Percentiles rank a stretch among this genome's conserved stretches.
These are phyloP conservation scores for Chinchilla lanigera DNA, from an alignment of 2,113 vertebrate genomes.

Conservation along the genomic window DNA sequence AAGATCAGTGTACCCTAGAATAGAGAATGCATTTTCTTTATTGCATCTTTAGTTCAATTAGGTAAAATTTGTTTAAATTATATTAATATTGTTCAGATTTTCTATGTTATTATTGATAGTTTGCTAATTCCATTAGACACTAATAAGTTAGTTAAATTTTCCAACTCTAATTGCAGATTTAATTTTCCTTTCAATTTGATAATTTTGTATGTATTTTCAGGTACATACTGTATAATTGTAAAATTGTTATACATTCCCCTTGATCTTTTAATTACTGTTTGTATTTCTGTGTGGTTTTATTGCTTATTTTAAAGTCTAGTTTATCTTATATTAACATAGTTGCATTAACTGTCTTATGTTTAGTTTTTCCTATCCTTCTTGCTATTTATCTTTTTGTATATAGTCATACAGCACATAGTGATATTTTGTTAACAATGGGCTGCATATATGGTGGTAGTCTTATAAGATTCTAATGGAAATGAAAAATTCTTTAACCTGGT, in stretches of 20 bases:
- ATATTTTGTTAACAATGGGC: neutral
- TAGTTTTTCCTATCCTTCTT: neutral
- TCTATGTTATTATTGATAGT: neutral
- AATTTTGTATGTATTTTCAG: neutral
- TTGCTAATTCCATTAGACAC: neutral
- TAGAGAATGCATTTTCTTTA: neutral
- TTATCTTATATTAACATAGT: neutral
- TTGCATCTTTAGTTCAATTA: neutral
- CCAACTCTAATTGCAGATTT: neutral
- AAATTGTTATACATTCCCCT: neutral
- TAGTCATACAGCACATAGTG: neutral
- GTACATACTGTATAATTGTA: neutral
- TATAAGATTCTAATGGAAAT: neutral
- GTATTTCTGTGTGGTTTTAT: neutral
- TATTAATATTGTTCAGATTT: neutral
- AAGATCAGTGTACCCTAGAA: neutral
- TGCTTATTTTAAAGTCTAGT: constrained; percentile 5
- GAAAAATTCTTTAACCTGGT: neutral
- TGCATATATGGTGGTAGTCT: neutral
- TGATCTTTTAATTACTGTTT: neutral
- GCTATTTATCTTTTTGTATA: neutral
- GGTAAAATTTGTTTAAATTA: neutral
- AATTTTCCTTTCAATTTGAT: neutral
- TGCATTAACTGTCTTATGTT: neutral
- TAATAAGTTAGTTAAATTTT: neutral